Percentiles rank a stretch among this genome's conserved stretches.
Evolutionary conservation across 1,140 invertebrate species (phyloP).

Genomic region (Drosophila prosaltans): DNA sequence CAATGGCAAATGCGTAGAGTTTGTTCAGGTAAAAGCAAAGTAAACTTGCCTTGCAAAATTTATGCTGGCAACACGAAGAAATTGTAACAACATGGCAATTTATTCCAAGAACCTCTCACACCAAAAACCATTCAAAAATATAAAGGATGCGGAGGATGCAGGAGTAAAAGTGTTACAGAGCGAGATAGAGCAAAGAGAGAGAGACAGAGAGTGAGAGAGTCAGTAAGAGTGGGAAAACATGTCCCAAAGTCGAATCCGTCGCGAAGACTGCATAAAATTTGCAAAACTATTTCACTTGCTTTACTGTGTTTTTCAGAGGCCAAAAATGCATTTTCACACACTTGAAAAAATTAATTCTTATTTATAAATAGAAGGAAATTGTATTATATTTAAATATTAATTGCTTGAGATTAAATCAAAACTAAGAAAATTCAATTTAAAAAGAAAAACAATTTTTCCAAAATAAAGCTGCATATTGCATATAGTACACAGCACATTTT

Average conservation of each 20-base stretch:
- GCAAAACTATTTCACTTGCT: constrained; percentile 12
- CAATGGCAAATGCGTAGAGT: constrained; percentile 17
- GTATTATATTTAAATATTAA: neutral
- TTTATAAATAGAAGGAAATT: neutral
- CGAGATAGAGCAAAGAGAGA: neutral
- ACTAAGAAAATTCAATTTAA: no score
- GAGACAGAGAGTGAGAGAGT: neutral
- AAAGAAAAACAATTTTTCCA: no score
- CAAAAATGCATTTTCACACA: constrained; percentile 3
- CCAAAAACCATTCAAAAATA: neutral
- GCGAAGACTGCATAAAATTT: constrained; percentile 9
- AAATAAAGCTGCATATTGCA: no score
- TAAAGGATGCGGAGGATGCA: neutral
- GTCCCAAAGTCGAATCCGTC: neutral
- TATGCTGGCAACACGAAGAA: constrained; percentile 74
- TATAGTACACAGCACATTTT: no score
- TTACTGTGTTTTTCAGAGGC: neutral
- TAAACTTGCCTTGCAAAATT: constrained; percentile 59
- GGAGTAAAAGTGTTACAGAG: constrained; percentile 6
- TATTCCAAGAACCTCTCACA: constrained; percentile 55
- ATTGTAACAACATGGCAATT: constrained; percentile 80
- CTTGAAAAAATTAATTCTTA: neutral
- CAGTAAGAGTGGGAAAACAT: constrained; percentile 30
- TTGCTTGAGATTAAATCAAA: no score
- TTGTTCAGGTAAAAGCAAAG: neutral